phyloP scores from a whole-genome alignment of 2,113 vertebrate genomes.

The Bucco capensis region DNA sequence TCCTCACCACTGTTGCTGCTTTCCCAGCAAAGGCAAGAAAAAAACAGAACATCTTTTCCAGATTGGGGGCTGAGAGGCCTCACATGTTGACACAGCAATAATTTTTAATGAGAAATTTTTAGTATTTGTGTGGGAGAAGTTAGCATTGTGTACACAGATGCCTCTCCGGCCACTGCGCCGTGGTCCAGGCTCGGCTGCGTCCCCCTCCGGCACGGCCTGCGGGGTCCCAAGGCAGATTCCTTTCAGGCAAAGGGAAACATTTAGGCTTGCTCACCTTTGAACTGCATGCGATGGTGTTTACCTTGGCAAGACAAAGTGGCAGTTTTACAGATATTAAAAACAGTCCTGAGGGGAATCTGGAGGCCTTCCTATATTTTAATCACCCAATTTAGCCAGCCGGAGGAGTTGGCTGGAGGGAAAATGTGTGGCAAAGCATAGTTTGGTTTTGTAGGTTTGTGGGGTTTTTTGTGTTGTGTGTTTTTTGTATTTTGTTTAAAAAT shows the following conservation, averaged over 20 bases:
- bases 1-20: neutral
- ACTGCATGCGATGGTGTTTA: slow-evolving; percentile 95
- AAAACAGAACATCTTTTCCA: slow-evolving; percentile 74
- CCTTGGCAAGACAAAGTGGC: slow-evolving; percentile 95
- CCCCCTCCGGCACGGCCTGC: slow-evolving; percentile 74
- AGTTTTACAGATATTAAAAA: slow-evolving; percentile 99
- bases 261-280: slow-evolving; percentile 96
- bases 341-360: slow-evolving; percentile 84
- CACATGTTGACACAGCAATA: slow-evolving; percentile 83
- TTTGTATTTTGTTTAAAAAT: neutral
- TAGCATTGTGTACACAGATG: slow-evolving; percentile 88
- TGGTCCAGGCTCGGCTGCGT: slow-evolving; percentile 65
- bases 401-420: slow-evolving; percentile 45
- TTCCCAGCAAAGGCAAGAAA: slow-evolving; percentile 60
- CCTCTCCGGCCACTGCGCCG: slow-evolving; percentile 68
- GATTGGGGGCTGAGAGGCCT: slow-evolving; percentile 69
- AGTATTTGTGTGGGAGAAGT: slow-evolving; percentile 85
- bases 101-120: slow-evolving; percentile 85
- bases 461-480: no score
- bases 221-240: slow-evolving; percentile 86
- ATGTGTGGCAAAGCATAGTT: neutral
- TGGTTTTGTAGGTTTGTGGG: neutral
- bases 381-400: slow-evolving; percentile 68
- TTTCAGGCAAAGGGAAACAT: slow-evolving; percentile 90
- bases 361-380: slow-evolving; percentile 75